Evolutionary conservation across 1,140 invertebrate genomes (phyloP), one percentile per base, ranked within the genome.

Genomic region (Cydia strobilella): DNA sequence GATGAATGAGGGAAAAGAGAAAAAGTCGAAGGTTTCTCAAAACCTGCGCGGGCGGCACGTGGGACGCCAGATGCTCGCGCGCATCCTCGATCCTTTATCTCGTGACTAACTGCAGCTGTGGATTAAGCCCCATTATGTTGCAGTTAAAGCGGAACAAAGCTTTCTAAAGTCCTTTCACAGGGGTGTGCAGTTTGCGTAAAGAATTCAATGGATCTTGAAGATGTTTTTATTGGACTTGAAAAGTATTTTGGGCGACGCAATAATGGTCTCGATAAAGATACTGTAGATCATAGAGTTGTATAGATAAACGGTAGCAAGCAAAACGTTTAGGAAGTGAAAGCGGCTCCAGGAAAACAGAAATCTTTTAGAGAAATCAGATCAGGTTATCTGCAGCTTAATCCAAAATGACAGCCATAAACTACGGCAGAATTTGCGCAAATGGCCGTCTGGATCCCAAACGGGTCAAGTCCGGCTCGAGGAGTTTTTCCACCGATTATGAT

Each of bases 401-500:
- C 65, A 69, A 69, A 69, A 69, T 69, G 65, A 69, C 65, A 69
- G 65, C 65, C 65, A 69, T 69, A 69, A 73, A 73, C 23, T 73
- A 73, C 72, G 27, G 13, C 42, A 73, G 48, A 73, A 54, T 73
- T 66, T 75, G 25, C 48, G 65, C 48, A 80, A 80, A 78, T 77
- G 76, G 79, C 71, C 77, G 74, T 77, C 74, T 79, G 74, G 75
- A 76, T 76, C 76, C 72, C 81, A 83, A 83, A 82, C 83, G 83
- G 89, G 89, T 88, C 85, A 90, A 88, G 85, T 92, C 89, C 89
- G 87, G 88, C 81, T 89, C 79, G 82, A 80, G 85, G 81, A 84
- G 87, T 89, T 92, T 92, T 92, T 92, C 86, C 84, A 78, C 72
- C 78, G 85, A 90, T 87, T 86, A 88, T 87, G 86, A 91, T 90